Evolutionary conservation across 2,888 invertebrate genomes (phyloP).

Genomic region (Agrotis clavis): DNA sequence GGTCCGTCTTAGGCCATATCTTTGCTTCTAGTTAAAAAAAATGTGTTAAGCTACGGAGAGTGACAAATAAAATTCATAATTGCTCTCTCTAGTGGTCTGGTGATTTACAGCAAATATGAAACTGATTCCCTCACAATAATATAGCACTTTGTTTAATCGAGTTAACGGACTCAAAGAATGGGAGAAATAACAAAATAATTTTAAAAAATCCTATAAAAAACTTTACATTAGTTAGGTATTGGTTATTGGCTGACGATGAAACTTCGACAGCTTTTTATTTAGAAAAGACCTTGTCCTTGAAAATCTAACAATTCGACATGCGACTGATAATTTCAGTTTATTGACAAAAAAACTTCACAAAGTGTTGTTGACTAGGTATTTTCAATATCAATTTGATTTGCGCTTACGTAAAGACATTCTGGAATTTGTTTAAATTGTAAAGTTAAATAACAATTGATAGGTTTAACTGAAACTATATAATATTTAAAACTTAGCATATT

Average conservation of each 20-base stretch:
- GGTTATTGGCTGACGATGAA: background rate
- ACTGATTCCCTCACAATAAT: too few relatives aligned
- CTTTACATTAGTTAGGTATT: too few relatives aligned
- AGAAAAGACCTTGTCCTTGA: conserved; percentile 18
- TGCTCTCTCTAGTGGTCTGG: background rate
- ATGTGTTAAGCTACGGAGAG: background rate
- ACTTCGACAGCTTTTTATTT: conserved; percentile 1
- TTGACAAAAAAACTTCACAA: conserved; percentile 27
- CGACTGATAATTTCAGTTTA: conserved; percentile 8
- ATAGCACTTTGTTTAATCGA: too few relatives aligned
- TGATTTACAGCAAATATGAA: too few relatives aligned
- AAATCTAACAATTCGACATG: background rate
- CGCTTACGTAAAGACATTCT: conserved; percentile 10
- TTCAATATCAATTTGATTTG: conserved; percentile 59
- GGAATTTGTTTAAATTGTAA: conserved; percentile 12
- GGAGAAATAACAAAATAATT: too few relatives aligned
- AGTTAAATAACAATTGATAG: conserved; percentile 5
- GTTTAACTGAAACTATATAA: background rate
- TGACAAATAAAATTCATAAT: too few relatives aligned
- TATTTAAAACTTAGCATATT: too few relatives aligned
- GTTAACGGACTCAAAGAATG: too few relatives aligned
- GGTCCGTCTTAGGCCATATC: too few relatives aligned
- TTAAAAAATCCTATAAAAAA: too few relatives aligned
- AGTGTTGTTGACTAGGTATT: background rate
- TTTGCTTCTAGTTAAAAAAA: background rate